Base-by-base conservation (phyloP, 2,797 vertebrate genomes). In the Denticeps clupeoides region DNA sequence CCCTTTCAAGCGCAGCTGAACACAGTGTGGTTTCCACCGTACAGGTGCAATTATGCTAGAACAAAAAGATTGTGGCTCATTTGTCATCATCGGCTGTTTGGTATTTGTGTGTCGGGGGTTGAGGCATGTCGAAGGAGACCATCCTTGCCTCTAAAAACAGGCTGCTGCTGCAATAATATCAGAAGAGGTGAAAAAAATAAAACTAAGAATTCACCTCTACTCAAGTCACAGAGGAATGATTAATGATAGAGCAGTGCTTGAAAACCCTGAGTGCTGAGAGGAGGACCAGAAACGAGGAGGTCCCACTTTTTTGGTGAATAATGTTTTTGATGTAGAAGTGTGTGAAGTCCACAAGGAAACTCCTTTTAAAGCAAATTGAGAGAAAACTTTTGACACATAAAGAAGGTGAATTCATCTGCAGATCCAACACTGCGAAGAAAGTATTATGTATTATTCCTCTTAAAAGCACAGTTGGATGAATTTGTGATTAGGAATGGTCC, bases 1-100 rank as follows among this genome's bases (percentile, higher is more conserved):
- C 46, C 58, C 53, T 60, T 60, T 60, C 49, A 60, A 56, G 44
- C 49, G 33, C 33, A 59, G 15, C 38, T 35, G 45, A 44, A 37
- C 29, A 58, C 51, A 40, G 44, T 47, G 47, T 32, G 26, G 47
- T 54, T 58, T 33, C 38, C 44, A 53, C 49, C 41, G 53, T 28
- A 46, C 25, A 13, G 21, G 56, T 43, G 47, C 47, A 56, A 59
- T 53, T 54, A 56, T 38, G 9, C 50, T 25, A 37, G 7, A 19
- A 31, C 47, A 44, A 29, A 38, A 42, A 45, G 32, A 41, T 54
- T 54, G 58, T 38, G 21, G 47, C 29, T 45, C 51, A 52, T 60
- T 58, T 49, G 47, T 60, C 55, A 57, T 44, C 35, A 49, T 45
- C 29, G 35, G 32, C 55, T 49, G 32, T 48, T 41, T 52, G 53